Percentiles rank a stretch among this genome's conserved stretches.
phyloP scores from a whole-genome alignment of 1,140 invertebrate species.

The Drosophila simulans region DNA sequence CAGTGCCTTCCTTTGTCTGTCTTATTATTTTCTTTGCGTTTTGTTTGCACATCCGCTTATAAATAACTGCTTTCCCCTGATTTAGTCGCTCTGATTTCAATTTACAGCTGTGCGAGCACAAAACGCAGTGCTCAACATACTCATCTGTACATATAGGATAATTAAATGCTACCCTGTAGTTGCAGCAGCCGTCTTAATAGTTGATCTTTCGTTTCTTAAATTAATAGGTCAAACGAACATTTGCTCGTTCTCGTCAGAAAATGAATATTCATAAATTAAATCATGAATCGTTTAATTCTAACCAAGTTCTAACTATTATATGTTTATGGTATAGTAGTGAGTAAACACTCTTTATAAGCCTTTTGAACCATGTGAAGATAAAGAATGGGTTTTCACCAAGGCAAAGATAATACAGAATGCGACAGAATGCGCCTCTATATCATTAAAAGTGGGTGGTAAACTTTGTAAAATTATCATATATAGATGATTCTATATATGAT shows the following conservation, averaged over 20 bases:
- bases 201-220: slow-evolving; percentile 6
- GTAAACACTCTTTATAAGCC: neutral
- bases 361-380: neutral
- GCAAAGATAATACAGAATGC: neutral
- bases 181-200: neutral
- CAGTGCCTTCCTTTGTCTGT: slow-evolving; percentile 25
- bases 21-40: slow-evolving; percentile 27
- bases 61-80: slow-evolving; percentile 63
- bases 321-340: too few relatives aligned
- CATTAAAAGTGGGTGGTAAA: neutral
- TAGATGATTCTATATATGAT: too few relatives aligned
- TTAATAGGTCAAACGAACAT: slow-evolving; percentile 8
- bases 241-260: neutral
- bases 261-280: neutral
- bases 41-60: slow-evolving; percentile 51
- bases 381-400: neutral
- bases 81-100: slow-evolving; percentile 39
- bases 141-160: neutral
- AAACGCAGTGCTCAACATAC: slow-evolving; percentile 9
- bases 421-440: neutral
- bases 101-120: slow-evolving; percentile 25
- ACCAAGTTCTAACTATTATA: neutral
- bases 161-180: slow-evolving; percentile 1
- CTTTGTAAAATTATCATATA: too few relatives aligned
- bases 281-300: neutral